Evolutionary conservation across 2,888 invertebrate genomes (phyloP), one percentile per base, ranked within the genome.

Genomic region (Zele albiditarsus): DNA sequence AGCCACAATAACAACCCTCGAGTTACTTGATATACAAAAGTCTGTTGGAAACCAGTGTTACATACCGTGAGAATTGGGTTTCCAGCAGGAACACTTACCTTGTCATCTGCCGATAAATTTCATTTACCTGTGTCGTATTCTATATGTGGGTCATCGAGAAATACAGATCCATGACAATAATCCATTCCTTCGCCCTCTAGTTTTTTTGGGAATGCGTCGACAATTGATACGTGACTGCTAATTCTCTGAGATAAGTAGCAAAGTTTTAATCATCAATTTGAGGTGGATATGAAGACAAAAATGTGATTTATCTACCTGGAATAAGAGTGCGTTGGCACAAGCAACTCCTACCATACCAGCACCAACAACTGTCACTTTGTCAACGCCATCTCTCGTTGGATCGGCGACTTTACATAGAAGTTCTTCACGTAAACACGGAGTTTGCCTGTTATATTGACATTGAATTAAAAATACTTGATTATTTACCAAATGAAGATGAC

Each of bases 121-220:
- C 20, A 73, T 60, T 81, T 84, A 92, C 92, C 92, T 81, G 92
- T 91, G 79, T 91, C 91, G 60, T 91, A 92, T 69, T 90, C 90
- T 71, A 93, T 89, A 76, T 89, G 90, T 53, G 92, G 91, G 79
- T 91, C 90, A 66, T 90, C 90, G 68, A 92, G 85, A 84, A 92
- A 93, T 25, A 91, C 88, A 12, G 91, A 86, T 5, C 92, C 92
- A 79, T 94, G 93, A 80, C 90, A 90, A 42, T 92, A 90, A 83
- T 94, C 94, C 90, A 93, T 89, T 88, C 92, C 91, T 86, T 94
- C 94, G 31, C 93, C 93, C 81, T 91, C 90, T 66, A 93, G 86
- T 81, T 92, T 92, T 82, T 92, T 91, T 63, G 90, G 91, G 80
- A 91, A 90, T 23, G 92, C 91, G 86, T 94, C 94, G 8, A 93